phyloP scores from a whole-genome alignment of 2,113 vertebrate species.

The Etia nguti region DNA sequence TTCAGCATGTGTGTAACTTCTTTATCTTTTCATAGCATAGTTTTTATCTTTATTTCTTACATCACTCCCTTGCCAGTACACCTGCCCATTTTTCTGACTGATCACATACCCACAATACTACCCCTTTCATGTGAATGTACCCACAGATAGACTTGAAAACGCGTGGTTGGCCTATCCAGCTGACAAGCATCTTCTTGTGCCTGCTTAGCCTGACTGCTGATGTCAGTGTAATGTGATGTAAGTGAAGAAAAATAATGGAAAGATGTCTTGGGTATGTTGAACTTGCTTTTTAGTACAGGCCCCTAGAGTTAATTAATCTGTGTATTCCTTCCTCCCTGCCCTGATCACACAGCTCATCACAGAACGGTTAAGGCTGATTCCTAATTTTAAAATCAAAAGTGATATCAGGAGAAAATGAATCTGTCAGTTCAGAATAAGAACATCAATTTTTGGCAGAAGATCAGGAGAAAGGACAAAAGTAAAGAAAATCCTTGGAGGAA shows the following conservation, averaged over 20 bases:
- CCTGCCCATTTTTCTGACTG: background rate
- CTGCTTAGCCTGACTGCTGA: background rate
- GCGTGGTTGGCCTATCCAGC: rapidly evolving
- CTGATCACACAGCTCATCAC: background rate
- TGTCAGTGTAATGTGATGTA: background rate
- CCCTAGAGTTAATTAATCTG: background rate
- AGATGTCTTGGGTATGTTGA: background rate
- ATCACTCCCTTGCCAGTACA: background rate
- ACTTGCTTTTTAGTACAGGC: background rate
- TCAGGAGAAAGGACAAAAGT: background rate
- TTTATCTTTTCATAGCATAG: background rate
- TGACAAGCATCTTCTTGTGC: background rate
- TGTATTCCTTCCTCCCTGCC: background rate
- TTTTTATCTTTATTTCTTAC: background rate
- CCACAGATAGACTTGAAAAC: background rate
- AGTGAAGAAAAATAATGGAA: background rate
- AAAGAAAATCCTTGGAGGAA: background rate
- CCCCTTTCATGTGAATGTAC: background rate
- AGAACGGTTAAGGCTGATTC: background rate
- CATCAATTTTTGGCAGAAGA: background rate
- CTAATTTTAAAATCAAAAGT: background rate
- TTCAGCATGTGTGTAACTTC: background rate
- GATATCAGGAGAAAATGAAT: background rate
- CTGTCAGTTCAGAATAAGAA: background rate
- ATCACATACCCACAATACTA: background rate